Conservation (phyloP, 2,888 invertebrate genomes). For the Kuschelorhynchus macadamiae region DNA sequence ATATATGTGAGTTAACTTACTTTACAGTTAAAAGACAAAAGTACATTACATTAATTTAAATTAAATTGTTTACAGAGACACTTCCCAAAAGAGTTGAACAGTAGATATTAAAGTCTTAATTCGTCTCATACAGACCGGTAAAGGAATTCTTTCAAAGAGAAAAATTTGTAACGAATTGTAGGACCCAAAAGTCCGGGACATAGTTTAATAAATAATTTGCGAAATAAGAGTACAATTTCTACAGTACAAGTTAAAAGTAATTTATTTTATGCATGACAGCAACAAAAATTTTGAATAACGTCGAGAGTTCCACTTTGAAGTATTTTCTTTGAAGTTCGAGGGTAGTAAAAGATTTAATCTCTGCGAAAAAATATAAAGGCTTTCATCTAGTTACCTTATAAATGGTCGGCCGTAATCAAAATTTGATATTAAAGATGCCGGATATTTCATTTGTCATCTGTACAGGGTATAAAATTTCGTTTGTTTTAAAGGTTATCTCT, state of each 20-base stretch:
- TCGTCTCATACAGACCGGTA: not conserved
- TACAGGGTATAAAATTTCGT: no score
- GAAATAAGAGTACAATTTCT: slow-evolving; percentile 27
- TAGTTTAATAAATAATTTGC: no score
- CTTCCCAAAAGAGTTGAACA: no score
- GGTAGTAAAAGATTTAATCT: slow-evolving; percentile 53
- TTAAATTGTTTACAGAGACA: no score
- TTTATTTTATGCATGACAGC: slow-evolving; percentile 53
- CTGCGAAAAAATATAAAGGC: slow-evolving; percentile 51
- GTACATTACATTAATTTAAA: no score
- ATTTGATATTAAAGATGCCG: no score
- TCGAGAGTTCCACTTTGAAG: slow-evolving; percentile 51
- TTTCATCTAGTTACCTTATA: slow-evolving; percentile 52
- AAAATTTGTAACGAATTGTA: slow-evolving; percentile 62
- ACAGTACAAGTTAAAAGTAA: slow-evolving; percentile 50
- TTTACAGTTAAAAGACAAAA: no score
- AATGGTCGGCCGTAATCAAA: slow-evolving; percentile 31
- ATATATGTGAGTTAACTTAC: no score
- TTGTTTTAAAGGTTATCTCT: no score
- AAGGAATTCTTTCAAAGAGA: slow-evolving; percentile 61
- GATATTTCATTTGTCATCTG: no score
- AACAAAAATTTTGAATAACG: slow-evolving; percentile 53
- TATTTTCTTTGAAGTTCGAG: slow-evolving; percentile 50
- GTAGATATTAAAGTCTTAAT: no score
- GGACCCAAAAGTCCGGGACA: not conserved